Evolutionary conservation across 2,888 invertebrate genomes (phyloP), one percentile per base, ranked within the genome.

Genomic region (Fragum sueziense): DNA sequence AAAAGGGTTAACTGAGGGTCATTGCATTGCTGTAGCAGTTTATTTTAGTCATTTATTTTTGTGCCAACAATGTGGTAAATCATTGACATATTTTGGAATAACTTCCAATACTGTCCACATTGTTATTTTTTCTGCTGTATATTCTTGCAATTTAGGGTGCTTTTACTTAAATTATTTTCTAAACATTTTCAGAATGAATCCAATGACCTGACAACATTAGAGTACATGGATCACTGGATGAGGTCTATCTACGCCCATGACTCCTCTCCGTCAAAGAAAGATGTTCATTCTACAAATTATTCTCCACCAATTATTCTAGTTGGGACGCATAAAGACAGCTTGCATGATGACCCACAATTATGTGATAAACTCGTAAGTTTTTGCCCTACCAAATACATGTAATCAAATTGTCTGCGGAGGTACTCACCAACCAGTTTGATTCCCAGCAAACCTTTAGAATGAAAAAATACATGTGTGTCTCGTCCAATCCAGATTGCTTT

Each of bases 261-360:
- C 17, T 91, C 92, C 17, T 87, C 90, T 51, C 90, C 89, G 70
- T 86, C 85, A 0, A 85, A 82, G 6, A 87, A 84, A 41, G 82
- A 80, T 41, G 79, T 88, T 6, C 88, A 89, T 70, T 88, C 87
- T 80, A 88, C 79, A 4, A 86, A 86, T 9, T 85, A 91, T 71
- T 91, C 92, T 25, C 93, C 93, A 3, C 92, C 93, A n/a, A 90
- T 93, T 41, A 88, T 93, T 65, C 88, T 93, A 37, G 93, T 93
- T 17, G 93, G 93, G 2, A 93, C 93, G 0, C 93, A 93, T 82
- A 87, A 91, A 41, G 88, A 91, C 76, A 88, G 90, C 62, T 87
- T 93, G 20, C 84, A 89, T 78, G 73, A 82, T n/a, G 91, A 92
- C 57, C 80, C 86, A 7, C 84, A 79, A 29, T 70, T 85, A 31